Percentiles rank a stretch among this genome's conserved stretches.
Conservation (phyloP, 2,888 invertebrate species). For the Stegana nigrithorax region DNA sequence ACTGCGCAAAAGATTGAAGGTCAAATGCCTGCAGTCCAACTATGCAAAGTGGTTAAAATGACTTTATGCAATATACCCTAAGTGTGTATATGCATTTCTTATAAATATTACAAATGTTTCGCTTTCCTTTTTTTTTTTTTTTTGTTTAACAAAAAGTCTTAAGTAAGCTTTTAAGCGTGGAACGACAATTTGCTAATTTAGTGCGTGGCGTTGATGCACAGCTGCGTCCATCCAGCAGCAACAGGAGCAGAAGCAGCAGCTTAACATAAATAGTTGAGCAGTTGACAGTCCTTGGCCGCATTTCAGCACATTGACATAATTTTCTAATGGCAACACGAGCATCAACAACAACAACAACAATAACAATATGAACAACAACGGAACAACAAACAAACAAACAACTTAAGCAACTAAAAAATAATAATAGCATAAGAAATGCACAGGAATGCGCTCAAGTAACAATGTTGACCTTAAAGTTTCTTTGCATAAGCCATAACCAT, state of each 20-base stretch:
- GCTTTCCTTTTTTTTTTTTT: not conserved
- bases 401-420: no score
- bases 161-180: slow-evolving; percentile 33
- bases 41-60: no score
- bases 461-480: slow-evolving; percentile 42
- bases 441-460: slow-evolving; percentile 18
- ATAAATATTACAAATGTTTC: slow-evolving; percentile 37
- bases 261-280: not conserved
- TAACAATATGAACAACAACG: no score
- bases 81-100: slow-evolving; percentile 14
- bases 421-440: no score
- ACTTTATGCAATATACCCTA: no score
- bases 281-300: not conserved
- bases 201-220: slow-evolving; percentile 4
- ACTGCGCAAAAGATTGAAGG: not conserved
- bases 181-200: slow-evolving; percentile 44
- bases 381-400: no score
- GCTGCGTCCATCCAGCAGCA: slow-evolving; percentile 15
- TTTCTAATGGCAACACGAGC: not conserved
- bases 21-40: slow-evolving; percentile 3
- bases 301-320: slow-evolving; percentile 5
- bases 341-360: no score
- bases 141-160: not conserved
- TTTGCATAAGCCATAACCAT: slow-evolving; percentile 26
- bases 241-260: slow-evolving; percentile 6